Percentiles rank a stretch among this genome's conserved stretches.
Conservation (phyloP, 2,797 vertebrate genomes). For the Phataginus tricuspis region DNA sequence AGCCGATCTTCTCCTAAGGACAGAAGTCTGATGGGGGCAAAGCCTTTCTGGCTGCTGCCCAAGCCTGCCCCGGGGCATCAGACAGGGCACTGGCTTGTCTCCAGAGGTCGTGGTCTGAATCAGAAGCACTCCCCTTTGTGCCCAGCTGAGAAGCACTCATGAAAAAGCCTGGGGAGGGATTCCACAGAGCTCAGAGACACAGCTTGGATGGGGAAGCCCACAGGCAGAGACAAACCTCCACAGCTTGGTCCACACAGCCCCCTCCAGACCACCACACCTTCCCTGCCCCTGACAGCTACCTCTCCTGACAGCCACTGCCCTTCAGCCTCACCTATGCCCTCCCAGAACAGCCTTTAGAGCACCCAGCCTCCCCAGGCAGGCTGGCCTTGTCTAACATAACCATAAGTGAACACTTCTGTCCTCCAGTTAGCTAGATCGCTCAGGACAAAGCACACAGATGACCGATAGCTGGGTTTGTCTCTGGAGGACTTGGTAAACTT, state of each 20-base stretch:
- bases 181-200: neutral
- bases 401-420: neutral
- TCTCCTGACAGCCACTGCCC: neutral
- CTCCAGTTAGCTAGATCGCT: neutral
- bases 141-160: neutral
- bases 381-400: neutral
- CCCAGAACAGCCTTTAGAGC: neutral
- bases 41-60: neutral
- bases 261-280: neutral
- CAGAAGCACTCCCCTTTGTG: accelerated
- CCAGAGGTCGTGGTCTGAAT: neutral
- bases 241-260: neutral
- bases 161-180: neutral
- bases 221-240: neutral
- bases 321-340: neutral
- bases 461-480: neutral
- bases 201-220: neutral
- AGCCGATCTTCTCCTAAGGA: constrained; percentile 93
- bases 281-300: neutral
- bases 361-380: neutral
- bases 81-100: neutral
- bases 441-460: neutral
- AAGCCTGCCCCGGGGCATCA: neutral
- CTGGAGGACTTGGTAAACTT: neutral
- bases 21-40: neutral